Conservation (phyloP, 2,888 invertebrate genomes). For the Leucoma salicis region DNA sequence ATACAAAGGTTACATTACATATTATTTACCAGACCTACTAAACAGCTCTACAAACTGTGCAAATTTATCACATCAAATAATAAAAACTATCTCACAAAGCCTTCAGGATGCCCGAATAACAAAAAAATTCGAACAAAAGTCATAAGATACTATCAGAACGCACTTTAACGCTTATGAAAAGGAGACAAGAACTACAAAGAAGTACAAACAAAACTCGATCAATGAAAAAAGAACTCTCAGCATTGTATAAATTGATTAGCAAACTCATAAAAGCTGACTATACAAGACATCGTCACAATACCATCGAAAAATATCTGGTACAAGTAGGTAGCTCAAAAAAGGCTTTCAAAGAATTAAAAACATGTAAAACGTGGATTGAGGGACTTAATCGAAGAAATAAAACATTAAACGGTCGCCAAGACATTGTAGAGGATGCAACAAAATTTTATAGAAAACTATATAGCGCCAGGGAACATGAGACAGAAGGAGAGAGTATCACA, state of each 20-base stretch:
- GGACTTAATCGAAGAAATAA: slow-evolving; percentile 8
- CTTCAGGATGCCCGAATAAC: neutral
- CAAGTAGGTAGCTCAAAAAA: slow-evolving; percentile 8
- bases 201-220: neutral
- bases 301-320: neutral
- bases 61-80: slow-evolving; percentile 7
- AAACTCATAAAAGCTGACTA: neutral
- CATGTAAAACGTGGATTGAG: slow-evolving; percentile 18
- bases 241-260: neutral
- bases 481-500: neutral
- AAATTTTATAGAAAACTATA: neutral
- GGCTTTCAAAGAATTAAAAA: slow-evolving; percentile 10
- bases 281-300: neutral
- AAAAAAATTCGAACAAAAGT: neutral
- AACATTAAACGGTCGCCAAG: slow-evolving; percentile 4
- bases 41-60: neutral
- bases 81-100: slow-evolving; percentile 2
- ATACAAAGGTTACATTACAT: too few species aligned
- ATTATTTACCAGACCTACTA: too few species aligned
- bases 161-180: slow-evolving; percentile 1
- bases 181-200: neutral
- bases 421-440: neutral
- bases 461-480: neutral
- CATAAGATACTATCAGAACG: slow-evolving; percentile 7
- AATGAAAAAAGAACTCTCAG: neutral